phyloP scores from a whole-genome alignment of 2,113 vertebrate genomes.

The Calyptommatus sinebrachiatus region DNA sequence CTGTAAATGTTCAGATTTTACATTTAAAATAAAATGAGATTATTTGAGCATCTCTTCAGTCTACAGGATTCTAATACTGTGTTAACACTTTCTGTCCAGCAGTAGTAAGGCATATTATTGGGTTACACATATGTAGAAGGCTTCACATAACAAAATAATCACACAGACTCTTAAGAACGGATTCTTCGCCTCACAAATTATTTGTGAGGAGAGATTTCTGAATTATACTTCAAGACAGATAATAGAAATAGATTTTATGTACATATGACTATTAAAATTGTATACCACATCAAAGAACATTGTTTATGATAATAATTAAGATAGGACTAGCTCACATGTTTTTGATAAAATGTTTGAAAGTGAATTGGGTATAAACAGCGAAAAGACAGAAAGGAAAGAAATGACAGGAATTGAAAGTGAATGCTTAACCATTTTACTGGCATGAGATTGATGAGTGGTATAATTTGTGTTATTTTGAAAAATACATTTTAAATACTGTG shows the following conservation, averaged over 20 bases:
- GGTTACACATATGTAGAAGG: too few species aligned
- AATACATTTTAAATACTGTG: slow-evolving; percentile 62
- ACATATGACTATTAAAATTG: background rate
- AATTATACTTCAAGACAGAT: too few species aligned
- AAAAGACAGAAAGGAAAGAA: slow-evolving; percentile 51
- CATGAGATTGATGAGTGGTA: slow-evolving; percentile 57
- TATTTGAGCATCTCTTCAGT: background rate
- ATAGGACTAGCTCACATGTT: slow-evolving; percentile 32
- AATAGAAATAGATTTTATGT: background rate
- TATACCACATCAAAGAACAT: slow-evolving; percentile 22
- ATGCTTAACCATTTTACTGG: slow-evolving; percentile 28
- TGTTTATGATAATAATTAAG: slow-evolving; percentile 22
- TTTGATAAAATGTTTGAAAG: slow-evolving; percentile 55
- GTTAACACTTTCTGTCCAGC: too few species aligned
- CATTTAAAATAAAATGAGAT: background rate
- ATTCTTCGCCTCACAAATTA: too few species aligned
- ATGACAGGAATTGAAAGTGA: background rate
- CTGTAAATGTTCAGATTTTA: background rate
- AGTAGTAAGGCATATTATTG: too few species aligned
- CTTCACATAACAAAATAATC: too few species aligned
- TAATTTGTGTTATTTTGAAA: slow-evolving; percentile 64
- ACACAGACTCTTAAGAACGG: too few species aligned
- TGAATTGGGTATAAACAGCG: slow-evolving; percentile 46
- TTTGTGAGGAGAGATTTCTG: too few species aligned
- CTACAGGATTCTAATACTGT: background rate